Evolutionary conservation across 2,113 vertebrate species (phyloP).

Genomic region (Laticauda laticaudata): DNA sequence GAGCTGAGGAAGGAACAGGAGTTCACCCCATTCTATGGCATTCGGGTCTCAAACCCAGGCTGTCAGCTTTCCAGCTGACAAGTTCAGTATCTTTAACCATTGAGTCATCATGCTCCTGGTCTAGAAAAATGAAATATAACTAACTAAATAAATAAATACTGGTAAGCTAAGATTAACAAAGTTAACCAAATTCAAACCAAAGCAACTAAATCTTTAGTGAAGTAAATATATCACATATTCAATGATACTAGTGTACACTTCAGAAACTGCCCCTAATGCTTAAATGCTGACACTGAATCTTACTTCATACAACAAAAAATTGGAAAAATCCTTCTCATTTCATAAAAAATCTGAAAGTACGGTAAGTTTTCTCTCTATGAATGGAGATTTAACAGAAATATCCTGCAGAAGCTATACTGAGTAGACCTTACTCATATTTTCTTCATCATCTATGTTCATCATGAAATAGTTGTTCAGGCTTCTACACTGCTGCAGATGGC

Average conservation of each 20-base stretch:
- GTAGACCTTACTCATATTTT: slow-evolving; percentile 94
- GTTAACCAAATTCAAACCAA: background rate
- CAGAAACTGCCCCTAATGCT: background rate
- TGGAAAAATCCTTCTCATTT: background rate
- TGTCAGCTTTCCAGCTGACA: background rate
- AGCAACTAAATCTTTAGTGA: background rate
- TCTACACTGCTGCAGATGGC: slow-evolving; percentile 69
- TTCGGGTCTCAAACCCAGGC: background rate
- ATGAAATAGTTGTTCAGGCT: slow-evolving; percentile 74
- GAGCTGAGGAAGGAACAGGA: background rate
- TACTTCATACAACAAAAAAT: background rate
- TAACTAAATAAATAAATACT: background rate
- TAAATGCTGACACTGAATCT: background rate
- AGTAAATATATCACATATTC: background rate
- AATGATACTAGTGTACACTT: background rate
- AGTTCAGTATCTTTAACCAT: background rate
- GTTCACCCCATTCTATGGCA: background rate
- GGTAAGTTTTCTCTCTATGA: background rate
- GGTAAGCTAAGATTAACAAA: background rate
- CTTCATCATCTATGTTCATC: slow-evolving; percentile 94
- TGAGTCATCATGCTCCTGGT: background rate
- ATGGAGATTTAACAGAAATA: background rate
- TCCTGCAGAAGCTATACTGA: background rate
- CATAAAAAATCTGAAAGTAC: background rate
- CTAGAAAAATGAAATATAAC: background rate